A percentile compares a stretch with the other conserved stretches of the same genome.
phyloP scores from a whole-genome alignment of 2,113 vertebrate species.

The Stictonetta naevosa region DNA sequence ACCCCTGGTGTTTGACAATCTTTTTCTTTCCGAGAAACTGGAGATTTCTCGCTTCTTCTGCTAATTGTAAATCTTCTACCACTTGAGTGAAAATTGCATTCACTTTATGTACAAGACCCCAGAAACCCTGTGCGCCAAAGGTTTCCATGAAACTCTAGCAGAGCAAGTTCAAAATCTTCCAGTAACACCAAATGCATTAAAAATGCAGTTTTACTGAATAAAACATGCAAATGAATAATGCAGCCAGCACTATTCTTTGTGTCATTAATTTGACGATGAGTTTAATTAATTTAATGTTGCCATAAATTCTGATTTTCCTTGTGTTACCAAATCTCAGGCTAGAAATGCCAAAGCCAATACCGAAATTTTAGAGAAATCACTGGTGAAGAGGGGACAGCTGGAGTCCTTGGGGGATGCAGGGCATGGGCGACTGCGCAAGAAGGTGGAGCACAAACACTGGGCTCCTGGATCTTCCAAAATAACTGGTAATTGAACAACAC shows the following conservation, averaged over 20 bases:
- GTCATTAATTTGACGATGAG: conserved; percentile 42
- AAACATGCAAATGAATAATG: conserved; percentile 63
- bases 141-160: not conserved
- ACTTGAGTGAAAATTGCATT: not conserved
- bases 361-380: not conserved
- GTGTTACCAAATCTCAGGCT: not conserved
- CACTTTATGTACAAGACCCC: not conserved
- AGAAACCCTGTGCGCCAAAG: not conserved
- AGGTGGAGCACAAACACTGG: not conserved
- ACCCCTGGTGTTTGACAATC: not conserved
- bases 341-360: not conserved
- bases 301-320: conserved; percentile 38
- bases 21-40: not conserved
- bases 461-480: not conserved
- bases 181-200: conserved; percentile 10
- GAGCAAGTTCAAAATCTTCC: not conserved
- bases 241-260: conserved; percentile 18
- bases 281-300: conserved; percentile 56
- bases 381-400: not conserved
- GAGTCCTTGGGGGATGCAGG: not conserved
- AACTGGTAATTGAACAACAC: not conserved
- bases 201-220: conserved; percentile 27
- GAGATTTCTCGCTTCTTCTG: not conserved
- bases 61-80: not conserved
- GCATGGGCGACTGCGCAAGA: rapidly evolving